These are phyloP conservation scores for Furcifer pardalis DNA, from an alignment of 2,797 vertebrate species.

Conservation along the genomic window DNA sequence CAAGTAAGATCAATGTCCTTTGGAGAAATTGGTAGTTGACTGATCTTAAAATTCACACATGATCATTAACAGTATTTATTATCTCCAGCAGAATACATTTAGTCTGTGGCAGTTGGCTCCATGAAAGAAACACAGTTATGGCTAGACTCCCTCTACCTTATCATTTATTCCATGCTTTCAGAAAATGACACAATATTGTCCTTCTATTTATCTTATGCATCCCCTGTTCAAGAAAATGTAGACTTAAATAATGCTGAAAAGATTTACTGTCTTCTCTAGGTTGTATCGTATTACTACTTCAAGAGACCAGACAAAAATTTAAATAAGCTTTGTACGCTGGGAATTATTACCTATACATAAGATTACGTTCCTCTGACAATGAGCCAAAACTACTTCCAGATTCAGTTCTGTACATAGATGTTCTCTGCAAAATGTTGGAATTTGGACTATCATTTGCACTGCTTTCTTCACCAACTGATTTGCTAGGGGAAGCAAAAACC, in stretches of 20 bases:
- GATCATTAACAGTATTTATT: background rate
- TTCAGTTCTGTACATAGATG: constrained; percentile 72
- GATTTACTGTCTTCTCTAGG: too few relatives aligned
- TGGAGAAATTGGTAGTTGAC: background rate
- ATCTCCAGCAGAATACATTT: background rate
- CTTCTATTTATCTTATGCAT: background rate
- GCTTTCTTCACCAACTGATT: constrained; percentile 75
- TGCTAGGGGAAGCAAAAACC: constrained; percentile 79
- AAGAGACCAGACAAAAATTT: background rate
- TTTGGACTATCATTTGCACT: constrained; percentile 73
- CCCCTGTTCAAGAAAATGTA: background rate
- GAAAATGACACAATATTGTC: background rate
- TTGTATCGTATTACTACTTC: background rate
- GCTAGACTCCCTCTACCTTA: background rate
- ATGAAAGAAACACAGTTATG: background rate
- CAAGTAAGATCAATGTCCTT: background rate
- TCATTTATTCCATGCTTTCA: background rate
- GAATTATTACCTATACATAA: constrained; percentile 87
- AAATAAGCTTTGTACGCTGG: background rate
- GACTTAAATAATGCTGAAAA: background rate
- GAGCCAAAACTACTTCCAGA: constrained; percentile 80
- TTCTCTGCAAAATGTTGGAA: constrained; percentile 83
- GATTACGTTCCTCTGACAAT: constrained; percentile 78
- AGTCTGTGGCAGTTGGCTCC: background rate
- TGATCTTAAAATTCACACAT: background rate